phyloP scores from a whole-genome alignment of 2,888 invertebrate genomes.

The Callyntrura guangdongensis region DNA sequence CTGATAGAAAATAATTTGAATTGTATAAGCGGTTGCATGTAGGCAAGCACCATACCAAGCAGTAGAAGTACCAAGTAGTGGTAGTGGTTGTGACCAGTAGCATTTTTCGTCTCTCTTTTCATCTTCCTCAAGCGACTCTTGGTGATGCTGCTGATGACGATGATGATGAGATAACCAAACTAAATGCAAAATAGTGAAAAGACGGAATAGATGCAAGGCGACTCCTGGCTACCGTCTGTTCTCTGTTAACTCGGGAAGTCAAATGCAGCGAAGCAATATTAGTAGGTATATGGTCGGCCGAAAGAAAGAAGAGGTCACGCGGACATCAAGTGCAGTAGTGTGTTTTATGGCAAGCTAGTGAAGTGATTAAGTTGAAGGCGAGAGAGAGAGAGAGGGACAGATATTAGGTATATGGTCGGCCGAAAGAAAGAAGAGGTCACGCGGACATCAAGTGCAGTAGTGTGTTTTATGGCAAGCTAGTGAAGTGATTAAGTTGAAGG shows the following conservation, averaged over 20 bases:
- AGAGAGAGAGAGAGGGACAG: constrained; percentile 4
- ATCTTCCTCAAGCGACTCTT: constrained; percentile 3
- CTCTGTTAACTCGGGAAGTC: too few relatives aligned
- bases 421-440: constrained; percentile 60
- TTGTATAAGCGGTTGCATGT: constrained; percentile 6
- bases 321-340: constrained; percentile 64
- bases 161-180: constrained; percentile 11
- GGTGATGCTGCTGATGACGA: constrained; percentile 1
- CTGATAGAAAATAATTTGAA: constrained; percentile 29
- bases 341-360: constrained; percentile 58
- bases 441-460: constrained; percentile 66
- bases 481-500: constrained; percentile 53
- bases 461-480: constrained; percentile 58
- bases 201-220: constrained; percentile 1
- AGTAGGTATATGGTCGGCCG: background rate
- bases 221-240: constrained; percentile 20
- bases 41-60: background rate
- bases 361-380: constrained; percentile 50
- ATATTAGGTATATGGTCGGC: too few relatives aligned
- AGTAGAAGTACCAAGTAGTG: background rate
- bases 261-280: constrained; percentile 6
- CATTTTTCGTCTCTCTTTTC: constrained; percentile 47
- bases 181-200: too few relatives aligned
- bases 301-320: constrained; percentile 66
- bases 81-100: constrained; percentile 60